Evolutionary conservation across 2,113 vertebrate genomes (phyloP).

Genomic region (Apus apus): DNA sequence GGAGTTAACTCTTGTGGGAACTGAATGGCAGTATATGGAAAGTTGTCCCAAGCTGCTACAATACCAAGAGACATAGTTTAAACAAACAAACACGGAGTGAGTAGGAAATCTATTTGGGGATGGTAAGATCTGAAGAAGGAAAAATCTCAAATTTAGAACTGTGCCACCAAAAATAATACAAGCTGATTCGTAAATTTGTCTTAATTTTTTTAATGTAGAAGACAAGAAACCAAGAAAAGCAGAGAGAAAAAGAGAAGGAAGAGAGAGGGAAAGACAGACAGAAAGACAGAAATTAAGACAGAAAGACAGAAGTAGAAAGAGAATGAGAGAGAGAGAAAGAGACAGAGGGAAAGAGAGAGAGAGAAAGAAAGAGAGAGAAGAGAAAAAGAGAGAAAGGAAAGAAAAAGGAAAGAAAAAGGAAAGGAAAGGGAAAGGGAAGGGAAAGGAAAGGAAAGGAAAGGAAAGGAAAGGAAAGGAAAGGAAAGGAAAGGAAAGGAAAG

Average conservation of each 20-base stretch:
- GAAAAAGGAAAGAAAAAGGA: too few species aligned
- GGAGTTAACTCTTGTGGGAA: constrained; percentile 66
- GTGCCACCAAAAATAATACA: background rate
- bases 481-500: too few species aligned
- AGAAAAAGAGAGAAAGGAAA: too few species aligned
- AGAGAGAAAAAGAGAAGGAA: background rate
- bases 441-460: too few species aligned
- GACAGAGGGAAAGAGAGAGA: too few species aligned
- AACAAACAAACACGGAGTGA: constrained; percentile 41
- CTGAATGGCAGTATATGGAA: constrained; percentile 53
- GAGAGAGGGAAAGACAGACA: too few species aligned
- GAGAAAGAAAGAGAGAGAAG: background rate
- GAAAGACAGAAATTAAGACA: background rate
- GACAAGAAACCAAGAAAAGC: background rate
- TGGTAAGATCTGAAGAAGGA: constrained; percentile 4
- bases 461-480: too few species aligned
- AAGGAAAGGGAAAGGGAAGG: too few species aligned
- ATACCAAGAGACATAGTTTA: constrained; percentile 52
- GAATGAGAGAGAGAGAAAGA: too few species aligned
- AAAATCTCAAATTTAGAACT: constrained; percentile 35
- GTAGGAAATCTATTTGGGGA: constrained; percentile 48
- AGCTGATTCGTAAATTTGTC: background rate
- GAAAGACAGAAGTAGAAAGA: too few species aligned
- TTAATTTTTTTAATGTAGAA: background rate
- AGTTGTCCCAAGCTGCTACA: constrained; percentile 44